A percentile compares a stretch with the other conserved stretches of the same genome.
These are phyloP conservation scores for Alcis repandata DNA, from an alignment of 2,888 invertebrate species.

Conservation along the genomic window DNA sequence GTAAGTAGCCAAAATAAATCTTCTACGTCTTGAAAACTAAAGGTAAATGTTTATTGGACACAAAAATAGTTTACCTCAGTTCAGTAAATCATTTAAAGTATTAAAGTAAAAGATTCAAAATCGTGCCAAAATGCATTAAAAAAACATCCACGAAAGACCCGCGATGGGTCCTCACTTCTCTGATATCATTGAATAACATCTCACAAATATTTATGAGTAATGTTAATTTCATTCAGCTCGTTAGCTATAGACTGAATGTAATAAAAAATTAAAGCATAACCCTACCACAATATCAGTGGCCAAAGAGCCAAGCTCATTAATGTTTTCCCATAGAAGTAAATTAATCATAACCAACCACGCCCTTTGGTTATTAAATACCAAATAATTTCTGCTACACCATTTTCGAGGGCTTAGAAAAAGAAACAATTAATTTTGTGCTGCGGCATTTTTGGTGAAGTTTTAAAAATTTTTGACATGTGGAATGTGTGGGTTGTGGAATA, in stretches of 20 bases:
- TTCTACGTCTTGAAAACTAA: no score
- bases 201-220: not conserved
- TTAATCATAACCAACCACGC: constrained; percentile 80
- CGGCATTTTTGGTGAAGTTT: constrained; percentile 68
- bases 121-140: no score
- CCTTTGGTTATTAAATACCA: constrained; percentile 83
- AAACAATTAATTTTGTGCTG: constrained; percentile 81
- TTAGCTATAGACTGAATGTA: constrained; percentile 2
- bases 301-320: constrained; percentile 70
- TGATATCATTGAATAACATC: no score
- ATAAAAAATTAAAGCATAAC: constrained; percentile 32
- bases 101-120: no score
- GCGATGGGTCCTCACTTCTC: no score
- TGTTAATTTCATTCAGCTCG: not conserved
- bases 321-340: constrained; percentile 82
- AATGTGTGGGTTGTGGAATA: constrained; percentile 42
- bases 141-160: no score
- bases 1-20: no score
- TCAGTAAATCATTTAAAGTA: no score
- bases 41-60: no score
- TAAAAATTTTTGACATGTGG: constrained; percentile 71
- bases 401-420: constrained; percentile 68
- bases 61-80: no score
- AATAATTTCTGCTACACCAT: constrained; percentile 83
- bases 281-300: constrained; percentile 57